Base-by-base conservation (phyloP, 2,113 vertebrate genomes). In the Suncus etruscus region DNA sequence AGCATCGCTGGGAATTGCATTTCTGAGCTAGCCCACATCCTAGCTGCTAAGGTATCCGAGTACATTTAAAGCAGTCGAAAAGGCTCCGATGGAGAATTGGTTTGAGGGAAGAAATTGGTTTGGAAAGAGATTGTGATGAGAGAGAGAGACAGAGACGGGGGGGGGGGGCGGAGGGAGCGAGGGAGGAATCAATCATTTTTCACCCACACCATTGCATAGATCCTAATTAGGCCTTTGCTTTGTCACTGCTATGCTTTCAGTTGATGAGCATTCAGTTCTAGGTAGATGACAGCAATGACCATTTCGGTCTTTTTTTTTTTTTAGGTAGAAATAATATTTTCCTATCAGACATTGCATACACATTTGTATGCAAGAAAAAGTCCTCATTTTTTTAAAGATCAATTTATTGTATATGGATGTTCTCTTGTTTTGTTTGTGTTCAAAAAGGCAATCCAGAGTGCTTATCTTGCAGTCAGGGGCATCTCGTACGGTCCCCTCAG, bases 151-250 rank as follows among this genome's bases (percentile, higher is more conserved):
- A 54, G 51, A 54, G 4, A 8, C 3, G 51, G 51, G 15, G 51
- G 15, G 51, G 15, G 51, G 51, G 50, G 12, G 50, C 8, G 50
- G 16, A 11, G 51, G 16, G 9, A 54, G 54, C 12, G 4, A 32
- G 6, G 85, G 10, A n/a, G 27, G 25, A 92, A 77, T 83, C 4
- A 94, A 79, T 91, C 87, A 83, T 76, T 93, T 92, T 93, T 86
- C 89, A 66, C 61, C 76, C 69, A 48, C 8, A 9, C 87, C 82
- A 84, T 78, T 70, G 69, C 51, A 70, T 45, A 58, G 75, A 86
- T 84, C 74, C 81, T 94, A 93, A 94, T 81, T 92, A 93, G 93
- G 96, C 93, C 91, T 74, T 87, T 81, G 58, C 81, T 93, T 88
- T 1, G 11, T 47, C 72, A 86, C 47, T 11, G 66, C 51, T 76